Evolutionary conservation across 2,888 invertebrate genomes (phyloP).

Genomic region (Parnassius apollo): DNA sequence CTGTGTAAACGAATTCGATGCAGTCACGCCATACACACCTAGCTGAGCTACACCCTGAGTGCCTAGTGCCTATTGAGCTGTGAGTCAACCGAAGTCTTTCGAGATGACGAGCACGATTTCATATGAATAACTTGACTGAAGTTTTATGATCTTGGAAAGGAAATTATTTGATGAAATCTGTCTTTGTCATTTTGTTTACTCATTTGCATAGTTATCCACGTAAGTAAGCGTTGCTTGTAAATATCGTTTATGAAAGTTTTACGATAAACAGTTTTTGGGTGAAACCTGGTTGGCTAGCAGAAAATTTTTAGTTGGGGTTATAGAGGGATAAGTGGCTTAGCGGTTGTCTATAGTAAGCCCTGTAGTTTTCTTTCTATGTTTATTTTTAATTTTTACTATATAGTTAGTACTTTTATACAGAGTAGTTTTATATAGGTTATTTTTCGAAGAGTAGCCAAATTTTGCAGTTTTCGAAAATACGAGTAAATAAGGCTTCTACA

Average conservation of each 20-base stretch:
- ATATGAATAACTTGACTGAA: slow-evolving; percentile 23
- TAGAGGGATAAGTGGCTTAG: no score
- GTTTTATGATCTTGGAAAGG: slow-evolving; percentile 19
- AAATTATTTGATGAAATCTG: slow-evolving; percentile 26
- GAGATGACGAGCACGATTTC: slow-evolving; percentile 22
- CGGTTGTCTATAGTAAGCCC: no score
- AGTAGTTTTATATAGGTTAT: no score
- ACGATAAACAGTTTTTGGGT: no score
- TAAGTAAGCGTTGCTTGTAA: slow-evolving; percentile 1
- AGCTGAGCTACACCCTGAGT: slow-evolving; percentile 5
- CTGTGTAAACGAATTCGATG: slow-evolving; percentile 24
- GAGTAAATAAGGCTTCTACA: no score
- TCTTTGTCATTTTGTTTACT: slow-evolving; percentile 23
- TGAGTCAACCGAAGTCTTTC: slow-evolving; percentile 23
- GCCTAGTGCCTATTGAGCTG: slow-evolving; percentile 15
- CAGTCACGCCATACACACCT: slow-evolving; percentile 21
- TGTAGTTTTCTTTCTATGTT: no score
- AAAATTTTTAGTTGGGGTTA: no score
- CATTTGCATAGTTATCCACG: slow-evolving; percentile 5
- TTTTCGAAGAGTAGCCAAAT: no score
- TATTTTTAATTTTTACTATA: no score
- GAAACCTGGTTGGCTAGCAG: no score
- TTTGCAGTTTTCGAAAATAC: no score
- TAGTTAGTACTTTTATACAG: no score
- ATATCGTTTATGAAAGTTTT: not conserved